These are phyloP conservation scores for Eriocheir sinensis DNA, from an alignment of 1,140 invertebrate genomes.

Conservation along the genomic window DNA sequence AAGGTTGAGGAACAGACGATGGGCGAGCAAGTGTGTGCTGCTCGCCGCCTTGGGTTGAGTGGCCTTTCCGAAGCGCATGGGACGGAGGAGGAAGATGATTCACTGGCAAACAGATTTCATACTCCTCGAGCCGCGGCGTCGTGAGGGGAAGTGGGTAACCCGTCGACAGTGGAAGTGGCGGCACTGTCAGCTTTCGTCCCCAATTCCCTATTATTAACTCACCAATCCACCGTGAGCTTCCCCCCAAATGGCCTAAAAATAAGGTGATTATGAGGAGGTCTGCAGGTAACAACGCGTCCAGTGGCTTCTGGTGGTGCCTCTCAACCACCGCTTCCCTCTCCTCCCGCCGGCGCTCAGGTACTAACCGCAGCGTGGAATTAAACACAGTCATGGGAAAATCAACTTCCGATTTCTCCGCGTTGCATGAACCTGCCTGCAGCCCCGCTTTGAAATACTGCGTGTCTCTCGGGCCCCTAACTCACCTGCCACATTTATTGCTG, in stretches of 20 bases:
- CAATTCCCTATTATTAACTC: conserved; percentile 51
- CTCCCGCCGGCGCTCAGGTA: neutral
- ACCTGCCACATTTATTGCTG: neutral
- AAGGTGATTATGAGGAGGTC: conserved; percentile 33
- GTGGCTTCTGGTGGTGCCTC: neutral
- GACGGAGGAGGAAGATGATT: neutral
- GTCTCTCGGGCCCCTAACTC: neutral
- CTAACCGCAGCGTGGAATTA: neutral
- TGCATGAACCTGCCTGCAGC: neutral
- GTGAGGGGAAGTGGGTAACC: conserved; percentile 9
- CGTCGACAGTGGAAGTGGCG: neutral
- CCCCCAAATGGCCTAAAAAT: conserved; percentile 33
- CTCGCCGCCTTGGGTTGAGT: neutral
- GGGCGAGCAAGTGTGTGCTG: no score
- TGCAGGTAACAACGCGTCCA: neutral
- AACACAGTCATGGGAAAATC: neutral
- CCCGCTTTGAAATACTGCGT: neutral
- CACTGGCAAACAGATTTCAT: neutral
- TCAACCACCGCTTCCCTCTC: neutral
- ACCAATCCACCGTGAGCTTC: conserved; percentile 48
- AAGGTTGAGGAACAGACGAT: neutral
- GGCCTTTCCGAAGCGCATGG: neutral
- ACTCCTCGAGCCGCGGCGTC: neutral
- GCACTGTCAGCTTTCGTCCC: conserved; percentile 13
- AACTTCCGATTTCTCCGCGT: neutral